Conservation (phyloP, 2,113 vertebrate genomes). For the Planiliza haematocheilus region DNA sequence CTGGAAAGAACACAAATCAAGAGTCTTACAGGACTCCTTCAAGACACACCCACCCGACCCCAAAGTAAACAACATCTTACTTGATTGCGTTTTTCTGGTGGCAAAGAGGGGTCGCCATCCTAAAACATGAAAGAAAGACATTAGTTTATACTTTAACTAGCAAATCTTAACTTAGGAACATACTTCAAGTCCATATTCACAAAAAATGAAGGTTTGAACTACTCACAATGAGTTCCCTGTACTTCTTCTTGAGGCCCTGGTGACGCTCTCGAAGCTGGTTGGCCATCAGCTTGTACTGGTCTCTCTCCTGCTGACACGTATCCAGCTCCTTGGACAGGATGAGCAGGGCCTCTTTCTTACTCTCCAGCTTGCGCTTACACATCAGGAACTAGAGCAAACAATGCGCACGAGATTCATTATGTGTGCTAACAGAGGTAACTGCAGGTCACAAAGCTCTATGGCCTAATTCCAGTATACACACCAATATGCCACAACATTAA, state of each 20-base stretch:
- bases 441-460: background rate
- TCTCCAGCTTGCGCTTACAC: constrained; percentile 96
- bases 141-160: background rate
- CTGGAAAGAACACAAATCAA: background rate
- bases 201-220: background rate
- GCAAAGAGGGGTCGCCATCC: constrained; percentile 95
- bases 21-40: background rate
- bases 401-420: background rate
- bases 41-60: background rate
- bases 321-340: constrained; percentile 98
- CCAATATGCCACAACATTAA: too few relatives aligned
- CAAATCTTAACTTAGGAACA: background rate
- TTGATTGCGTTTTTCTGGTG: constrained; percentile 97
- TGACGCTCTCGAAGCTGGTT: constrained; percentile 96
- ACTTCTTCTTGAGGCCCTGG: constrained; percentile 96
- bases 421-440: background rate
- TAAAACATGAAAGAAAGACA: constrained; percentile 60
- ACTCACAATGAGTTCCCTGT: constrained; percentile 94
- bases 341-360: constrained; percentile 96
- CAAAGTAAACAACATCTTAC: constrained; percentile 74
- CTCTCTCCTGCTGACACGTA: constrained; percentile 95
- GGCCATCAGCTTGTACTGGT: constrained; percentile 98
- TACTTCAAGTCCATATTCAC: background rate
- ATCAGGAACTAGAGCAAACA: constrained; percentile 87
- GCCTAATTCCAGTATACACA: background rate